Evolutionary conservation across 1,140 invertebrate species (phyloP).

Genomic region (Drosophila mauritiana): DNA sequence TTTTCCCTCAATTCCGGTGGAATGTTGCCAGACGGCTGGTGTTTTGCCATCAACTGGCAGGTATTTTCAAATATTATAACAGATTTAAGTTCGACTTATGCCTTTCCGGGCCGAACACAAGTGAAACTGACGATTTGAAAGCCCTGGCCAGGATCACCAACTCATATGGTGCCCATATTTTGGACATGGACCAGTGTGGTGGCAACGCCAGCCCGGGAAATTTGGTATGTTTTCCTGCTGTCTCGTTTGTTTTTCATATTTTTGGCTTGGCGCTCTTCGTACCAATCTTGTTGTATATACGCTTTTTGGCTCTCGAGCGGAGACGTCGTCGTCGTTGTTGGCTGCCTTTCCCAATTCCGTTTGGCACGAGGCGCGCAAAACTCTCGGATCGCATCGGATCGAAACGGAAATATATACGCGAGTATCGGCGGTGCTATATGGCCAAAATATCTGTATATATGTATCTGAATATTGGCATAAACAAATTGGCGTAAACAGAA

Average conservation of each 20-base stretch:
- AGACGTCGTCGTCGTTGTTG: conserved; percentile 68
- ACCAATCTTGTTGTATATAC: conserved; percentile 78
- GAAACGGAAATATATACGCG: conserved; percentile 18
- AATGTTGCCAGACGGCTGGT: conserved; percentile 57
- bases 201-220: conserved; percentile 72
- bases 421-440: conserved; percentile 10
- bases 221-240: conserved; percentile 73
- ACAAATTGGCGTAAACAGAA: conserved; percentile 10
- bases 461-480: conserved; percentile 9
- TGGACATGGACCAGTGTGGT: conserved; percentile 39
- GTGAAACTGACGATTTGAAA: not conserved
- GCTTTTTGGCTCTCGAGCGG: conserved; percentile 78
- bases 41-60: conserved; percentile 7
- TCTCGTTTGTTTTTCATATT: conserved; percentile 15
- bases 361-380: conserved; percentile 69
- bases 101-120: not conserved
- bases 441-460: conserved; percentile 23
- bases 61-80: not conserved
- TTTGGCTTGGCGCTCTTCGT: conserved; percentile 53
- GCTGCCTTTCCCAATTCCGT: conserved; percentile 65
- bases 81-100: too few species aligned
- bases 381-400: conserved; percentile 19
- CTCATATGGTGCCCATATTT: not conserved
- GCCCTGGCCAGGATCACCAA: not conserved
- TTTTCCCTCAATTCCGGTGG: conserved; percentile 39